Conservation (phyloP, 2,888 invertebrate species). For the Callyntrura guangdongensis region DNA sequence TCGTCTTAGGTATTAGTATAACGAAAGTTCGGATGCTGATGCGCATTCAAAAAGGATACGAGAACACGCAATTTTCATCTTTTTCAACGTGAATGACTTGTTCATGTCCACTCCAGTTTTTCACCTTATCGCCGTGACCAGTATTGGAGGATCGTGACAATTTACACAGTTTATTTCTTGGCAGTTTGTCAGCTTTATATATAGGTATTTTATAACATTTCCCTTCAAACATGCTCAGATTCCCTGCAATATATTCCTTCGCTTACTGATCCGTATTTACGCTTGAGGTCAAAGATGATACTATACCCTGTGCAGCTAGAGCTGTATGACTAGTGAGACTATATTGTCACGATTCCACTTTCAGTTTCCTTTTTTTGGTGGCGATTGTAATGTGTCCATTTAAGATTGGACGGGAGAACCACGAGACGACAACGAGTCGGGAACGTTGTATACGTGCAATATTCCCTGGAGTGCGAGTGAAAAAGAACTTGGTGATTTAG, state of each 20-base stretch:
- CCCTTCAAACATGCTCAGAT: no score
- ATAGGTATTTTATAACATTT: no score
- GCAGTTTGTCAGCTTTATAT: slow-evolving; percentile 20
- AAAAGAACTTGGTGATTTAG: slow-evolving; percentile 83
- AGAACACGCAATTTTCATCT: slow-evolving; percentile 2
- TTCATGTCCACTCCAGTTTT: slow-evolving; percentile 35
- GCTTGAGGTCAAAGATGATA: no score
- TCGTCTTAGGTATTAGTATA: no score
- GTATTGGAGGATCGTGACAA: slow-evolving; percentile 8
- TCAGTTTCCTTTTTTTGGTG: neutral
- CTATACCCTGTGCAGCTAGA: no score
- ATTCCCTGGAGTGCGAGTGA: slow-evolving; percentile 59
- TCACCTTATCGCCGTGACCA: slow-evolving; percentile 36
- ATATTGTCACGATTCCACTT: neutral
- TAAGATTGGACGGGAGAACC: slow-evolving; percentile 15
- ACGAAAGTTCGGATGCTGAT: neutral
- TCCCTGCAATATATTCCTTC: no score
- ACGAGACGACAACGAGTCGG: neutral
- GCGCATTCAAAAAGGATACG: slow-evolving; percentile 25
- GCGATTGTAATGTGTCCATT: slow-evolving; percentile 6
- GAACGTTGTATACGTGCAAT: neutral
- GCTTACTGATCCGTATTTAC: no score
- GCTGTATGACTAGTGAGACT: no score
- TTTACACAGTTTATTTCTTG: slow-evolving; percentile 41
- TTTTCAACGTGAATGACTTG: slow-evolving; percentile 31